Evolutionary conservation across 2,888 invertebrate genomes (phyloP).

Genomic region (Octodonta nipae): DNA sequence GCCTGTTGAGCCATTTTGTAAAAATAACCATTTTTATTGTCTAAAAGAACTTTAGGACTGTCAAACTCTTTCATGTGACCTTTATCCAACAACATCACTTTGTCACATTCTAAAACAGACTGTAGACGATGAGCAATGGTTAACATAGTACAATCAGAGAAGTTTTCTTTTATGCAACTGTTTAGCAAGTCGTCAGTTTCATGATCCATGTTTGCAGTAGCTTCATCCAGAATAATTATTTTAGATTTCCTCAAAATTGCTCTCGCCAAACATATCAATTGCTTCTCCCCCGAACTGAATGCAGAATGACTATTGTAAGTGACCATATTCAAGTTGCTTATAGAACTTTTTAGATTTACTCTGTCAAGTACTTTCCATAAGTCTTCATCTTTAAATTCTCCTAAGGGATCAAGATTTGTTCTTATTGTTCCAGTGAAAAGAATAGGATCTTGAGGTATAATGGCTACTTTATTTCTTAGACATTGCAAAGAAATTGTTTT

Average conservation of each 20-base stretch:
- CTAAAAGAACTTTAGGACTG: constrained; percentile 35
- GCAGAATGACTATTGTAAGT: constrained; percentile 16
- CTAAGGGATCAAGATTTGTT: constrained; percentile 78
- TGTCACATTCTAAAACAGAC: constrained; percentile 41
- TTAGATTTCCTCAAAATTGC: constrained; percentile 38
- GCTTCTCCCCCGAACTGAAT: constrained; percentile 43
- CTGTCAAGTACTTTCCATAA: constrained; percentile 71
- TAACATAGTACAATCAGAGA: constrained; percentile 40
- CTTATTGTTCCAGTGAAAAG: constrained; percentile 75
- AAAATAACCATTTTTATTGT: constrained; percentile 46
- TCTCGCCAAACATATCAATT: constrained; percentile 41
- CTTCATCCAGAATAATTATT: constrained; percentile 42
- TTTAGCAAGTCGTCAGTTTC: constrained; percentile 40
- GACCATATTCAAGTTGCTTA: constrained; percentile 42
- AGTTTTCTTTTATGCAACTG: constrained; percentile 39
- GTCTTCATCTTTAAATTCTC: constrained; percentile 57
- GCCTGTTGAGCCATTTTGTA: constrained; percentile 55
- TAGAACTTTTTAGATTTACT: constrained; percentile 51
- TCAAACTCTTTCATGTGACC: constrained; percentile 31
- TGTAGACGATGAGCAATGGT: constrained; percentile 34
- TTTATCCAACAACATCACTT: constrained; percentile 39
- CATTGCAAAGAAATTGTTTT: constrained; percentile 55
- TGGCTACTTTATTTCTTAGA: constrained; percentile 60
- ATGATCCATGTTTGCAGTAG: constrained; percentile 42
- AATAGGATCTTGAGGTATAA: constrained; percentile 77